phyloP scores from a whole-genome alignment of 1,140 invertebrate species.

The Scaptodrosophila lebanonensis region DNA sequence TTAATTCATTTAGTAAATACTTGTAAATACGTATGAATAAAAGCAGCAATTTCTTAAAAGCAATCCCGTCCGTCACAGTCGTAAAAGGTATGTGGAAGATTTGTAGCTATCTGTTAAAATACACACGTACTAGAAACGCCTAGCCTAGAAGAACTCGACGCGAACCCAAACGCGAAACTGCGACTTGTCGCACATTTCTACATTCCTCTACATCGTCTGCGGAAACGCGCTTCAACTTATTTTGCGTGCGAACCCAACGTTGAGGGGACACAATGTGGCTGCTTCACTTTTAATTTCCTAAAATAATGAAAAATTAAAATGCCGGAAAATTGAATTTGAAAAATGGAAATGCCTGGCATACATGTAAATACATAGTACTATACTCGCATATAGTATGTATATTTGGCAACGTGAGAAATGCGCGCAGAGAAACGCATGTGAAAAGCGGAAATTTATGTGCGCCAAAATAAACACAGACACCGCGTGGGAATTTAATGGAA shows the following conservation, averaged over 20 bases:
- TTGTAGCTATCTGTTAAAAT: no score
- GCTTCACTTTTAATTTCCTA: slow-evolving; percentile 33
- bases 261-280: slow-evolving; percentile 13
- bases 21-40: no score
- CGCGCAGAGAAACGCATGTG: slow-evolving; percentile 13
- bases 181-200: not conserved
- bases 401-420: slow-evolving; percentile 15
- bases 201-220: no score
- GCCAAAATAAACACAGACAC: slow-evolving; percentile 30
- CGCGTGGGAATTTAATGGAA: not conserved
- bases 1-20: no score
- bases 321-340: slow-evolving; percentile 42
- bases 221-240: slow-evolving; percentile 26
- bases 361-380: not conserved
- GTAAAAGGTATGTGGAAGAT: no score
- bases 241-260: slow-evolving; percentile 13
- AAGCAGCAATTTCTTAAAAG: no score
- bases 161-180: no score
- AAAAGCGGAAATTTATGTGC: slow-evolving; percentile 45
- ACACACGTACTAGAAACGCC: no score
- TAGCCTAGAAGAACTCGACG: no score
- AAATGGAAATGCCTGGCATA: slow-evolving; percentile 26
- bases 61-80: no score
- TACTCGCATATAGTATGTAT: slow-evolving; percentile 20
- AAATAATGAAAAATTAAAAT: slow-evolving; percentile 48